Evolutionary conservation across 1,140 invertebrate genomes (phyloP).

Genomic region (Drosophila lacertosa): DNA sequence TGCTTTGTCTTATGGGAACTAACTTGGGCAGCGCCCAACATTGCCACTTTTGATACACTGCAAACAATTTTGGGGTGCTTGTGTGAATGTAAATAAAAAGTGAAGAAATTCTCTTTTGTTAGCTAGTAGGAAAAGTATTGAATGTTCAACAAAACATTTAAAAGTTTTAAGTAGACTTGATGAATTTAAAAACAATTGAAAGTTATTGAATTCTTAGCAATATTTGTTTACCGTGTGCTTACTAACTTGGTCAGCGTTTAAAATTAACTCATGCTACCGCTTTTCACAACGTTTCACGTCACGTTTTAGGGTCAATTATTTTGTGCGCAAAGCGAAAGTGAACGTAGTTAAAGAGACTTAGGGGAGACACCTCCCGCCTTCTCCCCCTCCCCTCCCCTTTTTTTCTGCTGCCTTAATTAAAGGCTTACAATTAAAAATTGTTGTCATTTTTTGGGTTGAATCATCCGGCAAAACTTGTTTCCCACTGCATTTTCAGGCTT

Average conservation of each 20-base stretch:
- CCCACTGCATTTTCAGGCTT: constrained; percentile 27
- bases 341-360: not conserved
- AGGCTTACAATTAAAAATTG: constrained; percentile 21
- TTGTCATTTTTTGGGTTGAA: constrained; percentile 7
- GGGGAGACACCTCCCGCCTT: not conserved
- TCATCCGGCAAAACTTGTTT: not conserved
- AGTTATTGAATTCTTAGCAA: too few relatives aligned
- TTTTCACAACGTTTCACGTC: constrained; percentile 43
- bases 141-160: too few relatives aligned
- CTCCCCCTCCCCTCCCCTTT: too few relatives aligned
- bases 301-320: constrained; percentile 73
- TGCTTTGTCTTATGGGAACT: constrained; percentile 55
- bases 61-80: too few relatives aligned
- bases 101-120: too few relatives aligned
- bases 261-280: constrained; percentile 29
- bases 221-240: too few relatives aligned
- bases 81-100: too few relatives aligned
- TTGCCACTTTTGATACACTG: not conserved
- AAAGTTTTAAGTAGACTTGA: too few relatives aligned
- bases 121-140: too few relatives aligned
- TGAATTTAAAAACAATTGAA: too few relatives aligned
- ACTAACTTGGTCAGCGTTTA: not conserved
- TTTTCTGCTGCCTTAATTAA: constrained; percentile 41
- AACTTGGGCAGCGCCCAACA: constrained; percentile 19
- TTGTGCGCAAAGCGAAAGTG: constrained; percentile 49